These are phyloP conservation scores for Nansenia antarctica DNA, from an alignment of 2,113 vertebrate species.

Conservation along the genomic window DNA sequence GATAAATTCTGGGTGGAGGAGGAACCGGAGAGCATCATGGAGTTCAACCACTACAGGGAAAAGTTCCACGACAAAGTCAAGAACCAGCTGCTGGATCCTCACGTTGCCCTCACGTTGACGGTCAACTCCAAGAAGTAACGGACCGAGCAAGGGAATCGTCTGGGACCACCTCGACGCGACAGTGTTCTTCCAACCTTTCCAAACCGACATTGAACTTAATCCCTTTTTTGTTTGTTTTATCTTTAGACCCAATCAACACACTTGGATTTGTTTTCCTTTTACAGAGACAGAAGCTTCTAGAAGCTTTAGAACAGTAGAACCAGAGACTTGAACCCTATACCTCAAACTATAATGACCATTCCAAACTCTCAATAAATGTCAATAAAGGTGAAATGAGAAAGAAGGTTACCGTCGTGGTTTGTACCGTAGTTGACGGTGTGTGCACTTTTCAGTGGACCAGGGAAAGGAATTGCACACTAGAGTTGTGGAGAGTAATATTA, in stretches of 20 bases:
- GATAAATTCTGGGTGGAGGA: conserved; percentile 97
- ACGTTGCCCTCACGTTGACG: conserved; percentile 77
- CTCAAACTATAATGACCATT: conserved; percentile 42
- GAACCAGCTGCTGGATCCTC: conserved; percentile 78
- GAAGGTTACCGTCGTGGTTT: background rate
- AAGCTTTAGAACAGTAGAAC: background rate
- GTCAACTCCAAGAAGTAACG: conserved; percentile 50
- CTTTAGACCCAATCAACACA: background rate
- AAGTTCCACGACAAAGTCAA: conserved; percentile 91
- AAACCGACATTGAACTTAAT: background rate
- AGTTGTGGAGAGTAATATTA: conserved; percentile 12
- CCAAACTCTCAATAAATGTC: conserved; percentile 2
- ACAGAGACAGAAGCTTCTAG: background rate
- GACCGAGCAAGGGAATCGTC: background rate
- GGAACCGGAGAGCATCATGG: conserved; percentile 97
- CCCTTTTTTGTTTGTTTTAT: background rate
- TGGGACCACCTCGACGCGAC: background rate
- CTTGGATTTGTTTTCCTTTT: background rate
- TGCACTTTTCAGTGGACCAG: conserved; percentile 40
- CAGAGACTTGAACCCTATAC: conserved; percentile 21
- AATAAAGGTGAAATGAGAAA: background rate
- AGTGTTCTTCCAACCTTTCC: background rate
- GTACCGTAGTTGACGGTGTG: conserved; percentile 17
- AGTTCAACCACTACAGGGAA: conserved; percentile 96
- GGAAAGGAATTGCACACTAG: conserved; percentile 16